Conservation (phyloP, 2,113 vertebrate species). For the Semnornis frantzii region DNA sequence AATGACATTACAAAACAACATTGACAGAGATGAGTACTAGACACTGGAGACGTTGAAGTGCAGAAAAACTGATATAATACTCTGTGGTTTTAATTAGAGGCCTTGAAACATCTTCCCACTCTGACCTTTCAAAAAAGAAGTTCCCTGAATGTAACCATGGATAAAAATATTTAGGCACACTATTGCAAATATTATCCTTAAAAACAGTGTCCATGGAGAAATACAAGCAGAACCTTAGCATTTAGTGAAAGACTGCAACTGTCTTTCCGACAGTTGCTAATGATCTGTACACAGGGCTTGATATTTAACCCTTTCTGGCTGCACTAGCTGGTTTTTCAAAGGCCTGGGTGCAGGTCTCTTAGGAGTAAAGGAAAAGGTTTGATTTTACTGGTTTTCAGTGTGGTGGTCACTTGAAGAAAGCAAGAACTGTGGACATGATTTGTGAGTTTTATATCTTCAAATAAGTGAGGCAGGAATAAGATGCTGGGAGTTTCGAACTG, state of each 20-base stretch:
- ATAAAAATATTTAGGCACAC: not conserved
- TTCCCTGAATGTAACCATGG: not conserved
- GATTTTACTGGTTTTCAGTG: not conserved
- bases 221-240: not conserved
- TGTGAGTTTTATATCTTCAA: not conserved
- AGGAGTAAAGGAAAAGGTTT: not conserved
- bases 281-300: not conserved
- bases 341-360: not conserved
- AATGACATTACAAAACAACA: not conserved
- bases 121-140: not conserved
- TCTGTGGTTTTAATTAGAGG: not conserved
- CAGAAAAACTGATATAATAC: not conserved
- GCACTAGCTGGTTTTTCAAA: not conserved
- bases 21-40: not conserved
- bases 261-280: not conserved
- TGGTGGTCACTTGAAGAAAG: not conserved
- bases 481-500: not conserved
- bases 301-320: not conserved
- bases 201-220: not conserved
- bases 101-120: not conserved
- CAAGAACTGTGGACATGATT: not conserved
- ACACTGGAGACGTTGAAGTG: not conserved
- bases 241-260: not conserved
- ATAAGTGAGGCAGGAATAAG: not conserved
- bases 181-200: not conserved